Evolutionary conservation across 2,888 invertebrate genomes (phyloP), one percentile per base, ranked within the genome.

Genomic region (Acleris cristana): DNA sequence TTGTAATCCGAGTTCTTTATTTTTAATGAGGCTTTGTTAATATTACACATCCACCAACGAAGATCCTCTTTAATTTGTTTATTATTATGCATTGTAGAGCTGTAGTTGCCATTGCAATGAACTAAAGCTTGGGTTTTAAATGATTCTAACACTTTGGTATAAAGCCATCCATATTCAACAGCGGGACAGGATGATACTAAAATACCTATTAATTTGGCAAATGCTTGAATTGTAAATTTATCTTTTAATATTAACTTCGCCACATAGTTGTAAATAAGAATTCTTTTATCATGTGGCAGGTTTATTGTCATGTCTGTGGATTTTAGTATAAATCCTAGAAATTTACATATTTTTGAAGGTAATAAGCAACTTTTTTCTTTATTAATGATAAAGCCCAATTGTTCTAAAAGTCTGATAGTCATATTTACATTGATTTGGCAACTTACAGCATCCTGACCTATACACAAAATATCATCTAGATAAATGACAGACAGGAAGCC

Each of bases 391-490:
- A 23, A 23, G 23, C 23, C 52, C 7, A 52, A 21, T 23, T 16
- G 21, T 23, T 23, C 21, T 10, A 52, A 21, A 1, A 23, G 12
- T 19, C 3, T 16, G 4, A 8, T 14, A 12, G 52, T 52, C 8
- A 10, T 12, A 21, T 52, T 52, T 21, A 52, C 52, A 23, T 52
- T 52, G 23, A 6, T 23, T 52, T 21, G 21, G 16, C 60, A 60
- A 26, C 51, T 26, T 26, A 52, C 19, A 12, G 30, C 34, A 52
- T 60, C 34, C 7, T 51, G 16, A n/a, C 51, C 60, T 19, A 52
- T 52, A 34, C 60, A 60, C 51, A 23, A 52, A 19, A 60, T 52
- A 48, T 60, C 60, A 52, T 60, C 60, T 34, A 60, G 53, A 19
- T 60, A 60, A 12, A 49, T 34, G 1, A 60, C 52, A 21, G 52